Evolutionary conservation across 2,797 vertebrate species (phyloP).

Genomic region (Brotula barbata): DNA sequence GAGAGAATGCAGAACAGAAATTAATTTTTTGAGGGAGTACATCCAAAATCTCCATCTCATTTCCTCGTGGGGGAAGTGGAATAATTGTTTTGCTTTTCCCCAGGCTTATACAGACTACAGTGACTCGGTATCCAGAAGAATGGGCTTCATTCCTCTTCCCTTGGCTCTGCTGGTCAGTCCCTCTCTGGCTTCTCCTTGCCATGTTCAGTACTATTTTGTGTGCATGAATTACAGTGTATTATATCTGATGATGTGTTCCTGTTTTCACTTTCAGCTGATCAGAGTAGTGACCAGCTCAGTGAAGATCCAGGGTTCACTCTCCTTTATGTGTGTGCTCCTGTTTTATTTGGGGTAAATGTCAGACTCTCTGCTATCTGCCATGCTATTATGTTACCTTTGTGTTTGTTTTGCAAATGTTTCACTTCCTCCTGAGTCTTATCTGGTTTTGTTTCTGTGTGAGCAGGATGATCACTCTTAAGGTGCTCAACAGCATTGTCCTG

Average conservation of each 20-base stretch:
- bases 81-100: constrained; percentile 23
- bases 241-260: not conserved
- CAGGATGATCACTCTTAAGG: constrained; percentile 95
- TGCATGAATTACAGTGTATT: not conserved
- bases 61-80: not conserved
- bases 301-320: constrained; percentile 95
- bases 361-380: not conserved
- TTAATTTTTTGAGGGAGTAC: not conserved
- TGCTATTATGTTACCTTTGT: not conserved
- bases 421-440: not conserved
- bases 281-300: constrained; percentile 95
- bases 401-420: constrained; percentile 3
- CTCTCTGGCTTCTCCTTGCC: not conserved
- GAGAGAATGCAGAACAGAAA: not conserved
- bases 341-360: constrained; percentile 93
- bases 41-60: no score
- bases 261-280: constrained; percentile 80
- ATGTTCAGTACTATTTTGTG: not conserved
- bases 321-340: constrained; percentile 90
- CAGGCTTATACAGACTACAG: constrained; percentile 99
- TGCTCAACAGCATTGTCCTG: constrained; percentile 95
- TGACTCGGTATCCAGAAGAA: constrained; percentile 95
- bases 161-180: constrained; percentile 91
- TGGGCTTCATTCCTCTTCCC: constrained; percentile 99
- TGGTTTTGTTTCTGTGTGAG: constrained; percentile 41